phyloP scores from a whole-genome alignment of 2,797 vertebrate genomes.

The Betta splendens region DNA sequence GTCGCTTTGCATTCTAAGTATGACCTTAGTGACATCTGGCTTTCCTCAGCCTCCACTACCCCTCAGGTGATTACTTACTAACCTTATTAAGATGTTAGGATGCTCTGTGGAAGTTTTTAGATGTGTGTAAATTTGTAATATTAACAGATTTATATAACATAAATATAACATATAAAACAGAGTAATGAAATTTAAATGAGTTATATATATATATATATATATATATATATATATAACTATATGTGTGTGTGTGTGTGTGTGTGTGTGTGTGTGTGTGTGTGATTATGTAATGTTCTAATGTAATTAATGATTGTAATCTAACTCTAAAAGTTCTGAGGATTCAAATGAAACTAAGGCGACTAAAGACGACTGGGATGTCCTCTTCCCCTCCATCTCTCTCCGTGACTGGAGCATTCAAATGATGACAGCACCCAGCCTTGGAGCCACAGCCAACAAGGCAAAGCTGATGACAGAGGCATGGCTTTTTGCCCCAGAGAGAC shows the following conservation, averaged over 20 bases:
- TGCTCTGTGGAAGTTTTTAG: no score
- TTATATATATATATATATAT: no score
- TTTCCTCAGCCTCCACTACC: slow-evolving; percentile 69
- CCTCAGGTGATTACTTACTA: slow-evolving; percentile 49
- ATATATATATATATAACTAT: no score
- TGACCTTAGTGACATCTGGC: slow-evolving; percentile 65
- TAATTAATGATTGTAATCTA: not conserved
- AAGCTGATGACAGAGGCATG: slow-evolving; percentile 65
- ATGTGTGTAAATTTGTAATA: no score
- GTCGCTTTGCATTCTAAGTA: slow-evolving; percentile 68
- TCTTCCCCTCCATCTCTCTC: slow-evolving; percentile 75
- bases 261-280: no score
- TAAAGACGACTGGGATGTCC: slow-evolving; percentile 65
- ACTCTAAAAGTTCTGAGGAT: slow-evolving; percentile 55
- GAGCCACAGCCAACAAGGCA: slow-evolving; percentile 50
- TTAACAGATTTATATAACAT: no score
- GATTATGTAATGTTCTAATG: no score
- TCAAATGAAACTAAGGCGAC: slow-evolving; percentile 51
- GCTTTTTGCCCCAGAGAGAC: slow-evolving; percentile 60
- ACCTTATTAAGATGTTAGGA: not conserved
- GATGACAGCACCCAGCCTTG: slow-evolving; percentile 69
- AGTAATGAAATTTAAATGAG: no score
- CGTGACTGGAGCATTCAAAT: slow-evolving; percentile 78
- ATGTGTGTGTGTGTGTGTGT: no score
- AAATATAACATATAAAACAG: no score